These are phyloP conservation scores for Oedothorax gibbosus DNA, from an alignment of 1,140 invertebrate genomes.

Conservation along the genomic window DNA sequence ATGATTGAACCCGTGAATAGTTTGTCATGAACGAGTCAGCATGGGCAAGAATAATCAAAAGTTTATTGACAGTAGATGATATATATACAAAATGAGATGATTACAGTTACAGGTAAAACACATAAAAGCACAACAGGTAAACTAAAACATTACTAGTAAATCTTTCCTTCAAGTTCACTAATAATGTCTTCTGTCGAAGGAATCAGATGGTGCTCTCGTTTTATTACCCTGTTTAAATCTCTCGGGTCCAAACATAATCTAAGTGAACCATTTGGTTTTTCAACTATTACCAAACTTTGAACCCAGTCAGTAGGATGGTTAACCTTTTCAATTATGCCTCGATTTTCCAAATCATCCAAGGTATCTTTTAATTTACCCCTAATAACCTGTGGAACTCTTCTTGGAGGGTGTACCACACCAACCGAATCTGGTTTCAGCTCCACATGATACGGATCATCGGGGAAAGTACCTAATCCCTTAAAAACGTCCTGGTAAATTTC, in stretches of 20 bases:
- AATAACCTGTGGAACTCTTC: too few relatives aligned
- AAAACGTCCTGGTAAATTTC: too few relatives aligned
- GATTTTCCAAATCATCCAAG: background rate
- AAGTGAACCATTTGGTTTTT: background rate
- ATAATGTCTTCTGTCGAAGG: background rate
- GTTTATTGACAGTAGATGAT: too few relatives aligned
- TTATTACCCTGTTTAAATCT: background rate
- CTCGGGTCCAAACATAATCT: background rate
- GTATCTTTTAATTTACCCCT: background rate
- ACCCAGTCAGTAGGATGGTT: background rate
- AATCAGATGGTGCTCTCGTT: background rate
- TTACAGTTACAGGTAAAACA: too few relatives aligned
- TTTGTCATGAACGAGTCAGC: too few relatives aligned
- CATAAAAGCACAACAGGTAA: too few relatives aligned
- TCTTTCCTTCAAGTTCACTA: background rate
- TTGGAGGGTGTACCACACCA: background rate
- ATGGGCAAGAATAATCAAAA: too few relatives aligned
- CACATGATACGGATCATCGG: background rate
- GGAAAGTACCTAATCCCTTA: too few relatives aligned
- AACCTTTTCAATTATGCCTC: background rate
- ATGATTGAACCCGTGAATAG: too few relatives aligned
- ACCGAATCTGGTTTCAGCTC: background rate
- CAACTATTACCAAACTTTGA: slow-evolving; percentile 4
- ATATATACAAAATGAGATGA: too few relatives aligned
- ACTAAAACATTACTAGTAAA: too few relatives aligned